Percentiles rank a stretch among this genome's conserved stretches.
Conservation (phyloP, 2,888 invertebrate species). For the Sesia bembeciformis region DNA sequence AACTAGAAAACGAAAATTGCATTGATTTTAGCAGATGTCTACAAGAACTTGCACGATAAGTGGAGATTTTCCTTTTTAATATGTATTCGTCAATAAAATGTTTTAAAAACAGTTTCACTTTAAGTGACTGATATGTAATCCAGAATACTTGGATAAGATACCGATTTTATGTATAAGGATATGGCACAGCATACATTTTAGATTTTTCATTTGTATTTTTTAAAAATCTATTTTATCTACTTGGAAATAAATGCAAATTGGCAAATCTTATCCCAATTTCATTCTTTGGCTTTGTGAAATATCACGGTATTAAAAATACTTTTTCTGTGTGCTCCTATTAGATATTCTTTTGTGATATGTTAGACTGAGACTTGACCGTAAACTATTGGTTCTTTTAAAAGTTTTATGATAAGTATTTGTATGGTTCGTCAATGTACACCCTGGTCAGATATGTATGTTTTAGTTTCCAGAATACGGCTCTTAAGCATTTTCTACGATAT, state of each 20-base stretch:
- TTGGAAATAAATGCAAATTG: constrained; percentile 50
- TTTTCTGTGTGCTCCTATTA: constrained; percentile 32
- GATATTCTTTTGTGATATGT: constrained; percentile 61
- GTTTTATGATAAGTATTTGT: constrained; percentile 21
- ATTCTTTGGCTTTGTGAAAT: constrained; percentile 71
- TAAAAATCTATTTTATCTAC: constrained; percentile 27
- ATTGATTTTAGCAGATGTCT: neutral
- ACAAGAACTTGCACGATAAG: neutral
- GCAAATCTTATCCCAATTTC: constrained; percentile 41
- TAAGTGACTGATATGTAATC: constrained; percentile 40
- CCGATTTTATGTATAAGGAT: constrained; percentile 21
- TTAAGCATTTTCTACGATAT: constrained; percentile 62
- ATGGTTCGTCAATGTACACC: constrained; percentile 36
- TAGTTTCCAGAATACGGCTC: constrained; percentile 42
- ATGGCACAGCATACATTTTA: constrained; percentile 34
- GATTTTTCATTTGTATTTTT: constrained; percentile 11
- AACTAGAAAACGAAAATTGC: neutral
- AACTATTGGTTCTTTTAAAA: constrained; percentile 14
- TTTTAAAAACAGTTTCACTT: constrained; percentile 26
- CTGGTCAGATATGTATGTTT: constrained; percentile 58
- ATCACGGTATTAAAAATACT: constrained; percentile 66
- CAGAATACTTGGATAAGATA: neutral
- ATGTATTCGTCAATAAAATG: constrained; percentile 54
- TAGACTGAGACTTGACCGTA: constrained; percentile 22
- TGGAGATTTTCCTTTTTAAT: neutral